phyloP scores from a whole-genome alignment of 2,797 vertebrate species.

The Fistularia commersonii region DNA sequence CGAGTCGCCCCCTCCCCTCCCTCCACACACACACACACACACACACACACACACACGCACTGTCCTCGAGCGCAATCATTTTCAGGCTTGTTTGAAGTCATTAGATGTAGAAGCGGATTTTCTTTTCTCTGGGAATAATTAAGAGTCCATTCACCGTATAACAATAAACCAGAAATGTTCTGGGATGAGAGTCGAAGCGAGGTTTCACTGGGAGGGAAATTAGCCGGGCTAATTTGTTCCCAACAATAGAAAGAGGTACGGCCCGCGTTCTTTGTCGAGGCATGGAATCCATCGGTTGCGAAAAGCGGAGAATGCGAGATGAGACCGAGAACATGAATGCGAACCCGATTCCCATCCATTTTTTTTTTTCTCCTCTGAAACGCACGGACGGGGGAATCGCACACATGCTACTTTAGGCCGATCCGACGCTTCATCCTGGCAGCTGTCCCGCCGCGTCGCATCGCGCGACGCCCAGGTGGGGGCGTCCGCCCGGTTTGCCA shows the following conservation, averaged over 20 bases:
- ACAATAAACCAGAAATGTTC: slow-evolving; percentile 47
- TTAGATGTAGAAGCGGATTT: slow-evolving; percentile 33
- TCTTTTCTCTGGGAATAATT: slow-evolving; percentile 45
- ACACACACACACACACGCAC: too few relatives aligned
- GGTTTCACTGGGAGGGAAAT: slow-evolving; percentile 43
- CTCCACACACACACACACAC: too few relatives aligned
- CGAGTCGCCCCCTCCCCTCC: too few relatives aligned
- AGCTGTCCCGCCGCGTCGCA: slow-evolving; percentile 32
- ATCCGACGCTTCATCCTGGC: slow-evolving; percentile 17
- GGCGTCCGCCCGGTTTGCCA: slow-evolving; percentile 51
- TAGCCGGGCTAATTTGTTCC: slow-evolving; percentile 45
- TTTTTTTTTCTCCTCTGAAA: slow-evolving; percentile 11
- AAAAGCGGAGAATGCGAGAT: slow-evolving; percentile 36
- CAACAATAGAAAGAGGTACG: slow-evolving; percentile 34
- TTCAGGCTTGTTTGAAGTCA: slow-evolving; percentile 34
- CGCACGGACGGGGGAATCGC: slow-evolving; percentile 24
- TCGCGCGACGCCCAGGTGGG: slow-evolving; percentile 35
- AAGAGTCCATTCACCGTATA: slow-evolving; percentile 39
- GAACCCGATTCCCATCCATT: slow-evolving; percentile 8
- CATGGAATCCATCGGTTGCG: slow-evolving; percentile 27
- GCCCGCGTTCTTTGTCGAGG: slow-evolving; percentile 26
- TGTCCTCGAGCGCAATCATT: slow-evolving; percentile 25
- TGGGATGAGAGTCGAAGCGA: slow-evolving; percentile 36
- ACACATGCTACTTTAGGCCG: slow-evolving; percentile 18
- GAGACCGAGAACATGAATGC: slow-evolving; percentile 29